Percentiles rank a stretch among this genome's conserved stretches.
phyloP scores from a whole-genome alignment of 2,888 invertebrate genomes.

The Prenolepis imparis region DNA sequence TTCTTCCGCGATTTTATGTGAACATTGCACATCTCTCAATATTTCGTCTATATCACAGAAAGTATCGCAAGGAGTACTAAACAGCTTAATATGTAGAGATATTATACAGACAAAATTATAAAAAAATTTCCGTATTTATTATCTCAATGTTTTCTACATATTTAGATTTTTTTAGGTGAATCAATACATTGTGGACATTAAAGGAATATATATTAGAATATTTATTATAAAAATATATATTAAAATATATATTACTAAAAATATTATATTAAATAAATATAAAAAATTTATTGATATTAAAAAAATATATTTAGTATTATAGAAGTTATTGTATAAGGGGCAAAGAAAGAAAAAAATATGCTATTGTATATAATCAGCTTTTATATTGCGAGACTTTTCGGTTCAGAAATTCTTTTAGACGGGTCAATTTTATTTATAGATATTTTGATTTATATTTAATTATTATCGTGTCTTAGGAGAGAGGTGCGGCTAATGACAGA shows the following conservation, averaged over 20 bases:
- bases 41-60: constrained; percentile 3
- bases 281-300: background rate
- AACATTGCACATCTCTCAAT: constrained; percentile 20
- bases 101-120: background rate
- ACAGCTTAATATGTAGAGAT: background rate
- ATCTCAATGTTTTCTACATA: background rate
- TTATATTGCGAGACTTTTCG: background rate
- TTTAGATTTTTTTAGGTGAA: background rate
- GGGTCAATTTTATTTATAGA: background rate
- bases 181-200: background rate
- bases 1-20: constrained; percentile 35
- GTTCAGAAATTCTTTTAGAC: background rate
- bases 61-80: background rate
- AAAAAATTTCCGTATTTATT: background rate
- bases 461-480: background rate
- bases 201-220: too few relatives aligned
- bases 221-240: background rate
- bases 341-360: background rate
- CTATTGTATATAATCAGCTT: background rate
- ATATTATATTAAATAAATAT: too few relatives aligned
- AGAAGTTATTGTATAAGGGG: background rate
- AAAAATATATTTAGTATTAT: too few relatives aligned
- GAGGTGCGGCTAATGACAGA: background rate
- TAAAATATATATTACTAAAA: background rate
- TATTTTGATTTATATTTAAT: background rate